Evolutionary conservation across 2,113 vertebrate genomes (phyloP), one percentile per base, ranked within the genome.

Genomic region (Rhadina sibilatrix): DNA sequence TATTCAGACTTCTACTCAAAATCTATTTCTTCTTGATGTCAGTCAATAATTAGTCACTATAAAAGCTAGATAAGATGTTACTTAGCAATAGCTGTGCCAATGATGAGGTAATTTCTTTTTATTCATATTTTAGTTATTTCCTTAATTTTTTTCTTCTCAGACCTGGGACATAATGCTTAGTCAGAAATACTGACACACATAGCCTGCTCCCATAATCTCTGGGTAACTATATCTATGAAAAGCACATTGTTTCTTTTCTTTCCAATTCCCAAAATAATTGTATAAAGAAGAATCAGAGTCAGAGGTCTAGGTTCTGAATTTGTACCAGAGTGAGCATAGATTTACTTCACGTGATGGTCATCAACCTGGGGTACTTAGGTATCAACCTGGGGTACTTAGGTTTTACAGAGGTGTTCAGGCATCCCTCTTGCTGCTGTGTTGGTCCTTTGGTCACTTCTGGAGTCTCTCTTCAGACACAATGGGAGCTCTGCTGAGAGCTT

Each of bases 291-390:
- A 85, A 61, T 57, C 53, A 28, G 47, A 30, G 28, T 37, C 57
- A 46, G 42, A 77, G 44, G 12, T 33, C 11, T 72, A 0, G 0
- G 12, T 68, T 87, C 20, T 83, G 66, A 42, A 83, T 85, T 93
- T 90, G n/a, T 40, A 20, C 40, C 1, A 5, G 12, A 8, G 12
- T 65, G 18, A 88, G 30, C 25, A n/a, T 33, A 46, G 37, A n/a
- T 84, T 68, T 49, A 70, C 25, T 85, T 88, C 10, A 35, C 11
- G 8, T 16, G 11, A 15, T 21, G 15, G 35, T 22, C 56, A 33
- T 70, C n/a, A 50, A 0, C 18, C 8, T 65, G 49, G 11, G n/a
- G n/a, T n/a, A n/a, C n/a, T n/a, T n/a, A n/a, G n/a, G 12, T 52
- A 33, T 70, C n/a, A 50, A 0, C 18, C 8, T 66, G 50, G 11